phyloP scores from a whole-genome alignment of 2,113 vertebrate genomes.

The Nesoenas mayeri region DNA sequence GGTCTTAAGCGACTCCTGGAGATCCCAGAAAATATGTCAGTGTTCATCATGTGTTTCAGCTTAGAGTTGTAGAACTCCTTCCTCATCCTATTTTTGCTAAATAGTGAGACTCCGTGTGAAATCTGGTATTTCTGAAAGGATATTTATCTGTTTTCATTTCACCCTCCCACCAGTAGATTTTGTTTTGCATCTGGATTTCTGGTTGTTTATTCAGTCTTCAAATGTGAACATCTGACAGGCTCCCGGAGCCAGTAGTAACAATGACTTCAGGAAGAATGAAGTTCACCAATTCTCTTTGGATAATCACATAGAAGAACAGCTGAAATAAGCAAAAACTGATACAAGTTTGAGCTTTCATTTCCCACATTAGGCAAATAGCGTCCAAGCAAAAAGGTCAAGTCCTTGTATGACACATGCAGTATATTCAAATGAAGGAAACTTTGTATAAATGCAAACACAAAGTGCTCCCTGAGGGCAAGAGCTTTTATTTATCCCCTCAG shows the following conservation, averaged over 20 bases:
- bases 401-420: neutral
- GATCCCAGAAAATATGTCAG: accelerated
- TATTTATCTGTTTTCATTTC: neutral
- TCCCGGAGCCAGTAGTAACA: neutral
- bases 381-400: neutral
- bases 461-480: neutral
- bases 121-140: neutral
- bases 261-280: neutral
- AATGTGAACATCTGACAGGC: neutral
- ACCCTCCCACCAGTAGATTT: neutral
- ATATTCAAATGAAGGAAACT: neutral
- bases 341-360: neutral
- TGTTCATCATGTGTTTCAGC: neutral
- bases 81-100: neutral
- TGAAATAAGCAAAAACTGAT: neutral
- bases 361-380: accelerated
- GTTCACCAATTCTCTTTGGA: neutral
- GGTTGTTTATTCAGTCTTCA: neutral
- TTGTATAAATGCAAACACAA: neutral
- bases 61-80: neutral
- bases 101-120: neutral
- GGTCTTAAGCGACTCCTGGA: neutral
- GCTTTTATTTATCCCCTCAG: neutral
- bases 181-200: constrained; percentile 22
- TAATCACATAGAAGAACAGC: neutral